Percentiles rank a stretch among this genome's conserved stretches.
Evolutionary conservation across 2,888 invertebrate genomes (phyloP).

Genomic region (Epirrhoe tristata): DNA sequence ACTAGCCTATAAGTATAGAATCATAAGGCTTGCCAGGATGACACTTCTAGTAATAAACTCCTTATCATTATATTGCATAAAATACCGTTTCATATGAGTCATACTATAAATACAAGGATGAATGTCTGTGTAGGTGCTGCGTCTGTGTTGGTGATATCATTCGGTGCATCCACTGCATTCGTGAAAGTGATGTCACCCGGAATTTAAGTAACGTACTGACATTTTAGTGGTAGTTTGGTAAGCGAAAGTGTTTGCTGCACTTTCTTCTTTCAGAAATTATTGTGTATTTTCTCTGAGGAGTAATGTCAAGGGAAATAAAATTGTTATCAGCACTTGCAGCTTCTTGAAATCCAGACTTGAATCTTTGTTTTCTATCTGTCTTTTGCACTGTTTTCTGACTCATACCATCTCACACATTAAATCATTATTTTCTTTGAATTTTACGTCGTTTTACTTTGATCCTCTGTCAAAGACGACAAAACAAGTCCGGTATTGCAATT

Average conservation of each 20-base stretch:
- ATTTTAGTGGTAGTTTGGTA: constrained; percentile 19
- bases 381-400: background rate
- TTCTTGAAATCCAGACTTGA: background rate
- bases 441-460: too few relatives aligned
- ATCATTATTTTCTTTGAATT: too few relatives aligned
- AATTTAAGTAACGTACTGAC: constrained; percentile 14
- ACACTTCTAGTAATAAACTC: constrained; percentile 48
- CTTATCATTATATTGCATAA: constrained; percentile 57
- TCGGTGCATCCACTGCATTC: constrained; percentile 51
- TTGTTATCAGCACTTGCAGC: background rate
- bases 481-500: too few relatives aligned
- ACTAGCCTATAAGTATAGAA: background rate
- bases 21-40: background rate
- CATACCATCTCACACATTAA: too few relatives aligned
- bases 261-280: constrained; percentile 17
- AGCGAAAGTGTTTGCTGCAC: constrained; percentile 29
- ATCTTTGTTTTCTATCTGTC: background rate
- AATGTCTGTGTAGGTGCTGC: constrained; percentile 56
- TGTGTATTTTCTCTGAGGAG: background rate
- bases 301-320: background rate
- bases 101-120: constrained; percentile 51
- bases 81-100: constrained; percentile 61
- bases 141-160: constrained; percentile 59
- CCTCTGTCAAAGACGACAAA: too few relatives aligned
- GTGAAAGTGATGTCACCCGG: constrained; percentile 57